These are phyloP conservation scores for Cyclophora albipunctata DNA, from an alignment of 2,888 invertebrate species.

Conservation along the genomic window DNA sequence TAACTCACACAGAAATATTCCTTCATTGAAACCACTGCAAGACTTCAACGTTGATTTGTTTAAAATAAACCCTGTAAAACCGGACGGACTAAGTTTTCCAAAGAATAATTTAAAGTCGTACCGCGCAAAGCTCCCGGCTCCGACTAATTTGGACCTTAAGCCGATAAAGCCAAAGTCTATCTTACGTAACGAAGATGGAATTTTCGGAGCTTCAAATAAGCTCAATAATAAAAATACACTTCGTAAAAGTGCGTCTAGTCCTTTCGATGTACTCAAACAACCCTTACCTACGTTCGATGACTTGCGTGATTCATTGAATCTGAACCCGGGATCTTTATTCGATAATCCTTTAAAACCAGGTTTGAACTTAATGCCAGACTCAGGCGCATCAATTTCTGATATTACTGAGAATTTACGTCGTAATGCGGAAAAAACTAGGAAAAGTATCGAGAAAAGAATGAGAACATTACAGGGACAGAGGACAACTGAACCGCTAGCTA, in stretches of 20 bases:
- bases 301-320: conserved; percentile 12
- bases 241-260: conserved; percentile 14
- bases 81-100: conserved; percentile 18
- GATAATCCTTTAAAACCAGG: conserved; percentile 22
- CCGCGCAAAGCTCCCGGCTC: conserved; percentile 36
- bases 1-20: conserved; percentile 18
- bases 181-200: conserved; percentile 24
- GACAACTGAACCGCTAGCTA: conserved; percentile 20
- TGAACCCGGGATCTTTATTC: conserved; percentile 19
- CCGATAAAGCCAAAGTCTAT: conserved; percentile 35
- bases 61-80: conserved; percentile 26
- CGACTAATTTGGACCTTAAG: conserved; percentile 34
- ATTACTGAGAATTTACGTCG: conserved; percentile 31
- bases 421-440: conserved; percentile 38
- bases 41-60: conserved; percentile 35
- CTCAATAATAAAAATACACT: conserved; percentile 9
- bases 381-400: conserved; percentile 10
- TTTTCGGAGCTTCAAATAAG: conserved; percentile 29
- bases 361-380: conserved; percentile 11
- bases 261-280: conserved; percentile 14
- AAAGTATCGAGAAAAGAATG: conserved; percentile 35
- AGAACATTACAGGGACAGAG: conserved; percentile 27
- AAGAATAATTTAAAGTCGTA: conserved; percentile 34
- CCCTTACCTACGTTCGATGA: conserved; percentile 28
- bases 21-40: conserved; percentile 25